A percentile compares a stretch with the other conserved stretches of the same genome.
Evolutionary conservation across 2,888 invertebrate species (phyloP).

Genomic region (Tubiluchus corallicola): DNA sequence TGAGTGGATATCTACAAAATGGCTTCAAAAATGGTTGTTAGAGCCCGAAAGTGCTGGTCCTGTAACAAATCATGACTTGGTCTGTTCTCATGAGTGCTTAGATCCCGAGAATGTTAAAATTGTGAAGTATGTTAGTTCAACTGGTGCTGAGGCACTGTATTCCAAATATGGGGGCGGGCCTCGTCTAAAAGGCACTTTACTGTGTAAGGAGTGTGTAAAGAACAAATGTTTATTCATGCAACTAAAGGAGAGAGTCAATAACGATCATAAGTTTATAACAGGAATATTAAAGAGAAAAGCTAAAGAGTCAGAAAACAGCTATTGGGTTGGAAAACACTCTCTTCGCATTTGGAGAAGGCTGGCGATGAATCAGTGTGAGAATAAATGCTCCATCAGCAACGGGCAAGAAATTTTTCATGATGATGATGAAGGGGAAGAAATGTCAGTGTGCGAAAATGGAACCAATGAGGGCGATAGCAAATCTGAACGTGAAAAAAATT

Average conservation of each 20-base stretch:
- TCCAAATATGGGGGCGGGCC: background rate
- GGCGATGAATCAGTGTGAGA: background rate
- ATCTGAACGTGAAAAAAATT: too few relatives aligned
- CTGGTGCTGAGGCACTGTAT: conserved; percentile 10
- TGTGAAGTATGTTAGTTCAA: conserved; percentile 31
- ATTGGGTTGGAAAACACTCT: background rate
- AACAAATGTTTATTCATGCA: background rate
- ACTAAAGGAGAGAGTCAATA: background rate
- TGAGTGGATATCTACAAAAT: conserved; percentile 36
- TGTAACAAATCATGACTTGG: conserved; percentile 31
- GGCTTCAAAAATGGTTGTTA: conserved; percentile 36
- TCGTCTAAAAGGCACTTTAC: background rate
- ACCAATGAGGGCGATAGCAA: too few relatives aligned
- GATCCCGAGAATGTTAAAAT: conserved; percentile 32
- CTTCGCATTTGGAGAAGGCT: background rate
- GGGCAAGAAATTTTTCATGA: too few relatives aligned
- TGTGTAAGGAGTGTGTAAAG: background rate
- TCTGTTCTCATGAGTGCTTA: conserved; percentile 34
- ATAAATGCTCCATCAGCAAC: too few relatives aligned
- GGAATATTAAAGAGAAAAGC: too few relatives aligned
- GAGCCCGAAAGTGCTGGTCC: conserved; percentile 24
- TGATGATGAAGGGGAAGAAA: too few relatives aligned
- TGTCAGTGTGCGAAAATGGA: too few relatives aligned
- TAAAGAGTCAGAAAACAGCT: too few relatives aligned
- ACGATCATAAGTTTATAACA: too few relatives aligned